Base-by-base conservation (phyloP, 2,888 invertebrate species). In the Temnothorax unifasciatus region DNA sequence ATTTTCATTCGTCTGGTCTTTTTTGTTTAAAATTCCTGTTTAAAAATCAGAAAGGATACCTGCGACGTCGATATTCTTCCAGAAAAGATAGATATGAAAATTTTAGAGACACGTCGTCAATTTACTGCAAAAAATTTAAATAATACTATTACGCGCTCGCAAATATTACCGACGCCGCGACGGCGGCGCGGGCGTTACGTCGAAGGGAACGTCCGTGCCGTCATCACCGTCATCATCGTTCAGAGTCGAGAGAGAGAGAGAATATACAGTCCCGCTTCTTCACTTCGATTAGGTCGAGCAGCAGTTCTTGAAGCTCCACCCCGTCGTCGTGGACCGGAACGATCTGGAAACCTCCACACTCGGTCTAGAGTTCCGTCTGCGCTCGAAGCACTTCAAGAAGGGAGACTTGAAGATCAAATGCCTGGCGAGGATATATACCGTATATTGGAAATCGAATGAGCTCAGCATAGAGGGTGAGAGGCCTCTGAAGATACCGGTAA, bases 401-500 rank as follows among this genome's bases (percentile, higher is more conserved):
- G 98, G 98, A 93, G 98, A 98, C 95, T 96, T 98, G 96, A 98
- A 98, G 95, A 96, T 98, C 92, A 98, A 98, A 96, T 98, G 98
- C 95, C 96, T 98, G 94, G 98, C 98, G 85, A 98, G 97, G 92
- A 98, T 98, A 95, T 97, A 97, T 82, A 97, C 97, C 54, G 97
- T 98, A 64, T 98, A 98, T 95, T 97, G 97, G 97, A 96, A 97
- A 91, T 98, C 97, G 94, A 98, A 98, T 95, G 98, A 98, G 95
- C 97, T 98, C 94, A 98, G 98, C 93, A 97, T 98, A 74, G 97
- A 97, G 94, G 97, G 97, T 52, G 97, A 97, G 90, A 97, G 91
- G 96, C 96, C 92, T 92, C 93, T 93, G 88, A 92, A 97, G 97
- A 93, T 97, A 75, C 97, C 97, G 88, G 97, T 97, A 68, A 95